Conservation (phyloP, 2,888 invertebrate genomes). For the Cremastinae sp. region DNA sequence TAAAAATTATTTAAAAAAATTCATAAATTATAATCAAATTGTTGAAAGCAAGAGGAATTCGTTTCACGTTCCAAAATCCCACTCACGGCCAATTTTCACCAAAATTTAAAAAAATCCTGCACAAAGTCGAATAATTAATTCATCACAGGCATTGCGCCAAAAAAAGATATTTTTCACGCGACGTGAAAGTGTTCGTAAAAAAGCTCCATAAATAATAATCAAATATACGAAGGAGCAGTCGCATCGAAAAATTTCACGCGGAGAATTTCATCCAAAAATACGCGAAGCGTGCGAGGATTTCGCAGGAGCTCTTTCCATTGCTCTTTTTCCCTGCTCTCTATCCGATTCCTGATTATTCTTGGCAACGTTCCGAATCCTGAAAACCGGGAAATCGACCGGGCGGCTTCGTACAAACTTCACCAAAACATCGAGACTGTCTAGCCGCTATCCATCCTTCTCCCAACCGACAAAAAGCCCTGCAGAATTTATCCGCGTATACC, state of each 20-base stretch:
- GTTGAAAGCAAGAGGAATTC: too few species aligned
- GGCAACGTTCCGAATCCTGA: slow-evolving; percentile 58
- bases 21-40: not conserved
- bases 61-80: too few species aligned
- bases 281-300: slow-evolving; percentile 32
- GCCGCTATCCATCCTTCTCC: slow-evolving; percentile 41
- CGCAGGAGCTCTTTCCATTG: slow-evolving; percentile 16
- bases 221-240: not conserved
- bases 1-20: not conserved
- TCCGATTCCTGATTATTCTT: slow-evolving; percentile 56
- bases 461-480: slow-evolving; percentile 22
- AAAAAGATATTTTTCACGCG: too few species aligned
- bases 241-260: not conserved
- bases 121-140: too few species aligned
- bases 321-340: not conserved
- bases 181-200: not conserved
- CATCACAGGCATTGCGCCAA: too few species aligned
- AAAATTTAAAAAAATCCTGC: too few species aligned
- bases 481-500: slow-evolving; percentile 17
- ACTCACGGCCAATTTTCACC: too few species aligned
- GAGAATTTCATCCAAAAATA: slow-evolving; percentile 22
- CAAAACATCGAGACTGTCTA: slow-evolving; percentile 49
- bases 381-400: slow-evolving; percentile 50
- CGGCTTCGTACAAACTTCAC: slow-evolving; percentile 26
- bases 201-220: not conserved